Percentiles rank a stretch among this genome's conserved stretches.
Conservation (phyloP, 2,797 vertebrate species). For the Poecilia picta region DNA sequence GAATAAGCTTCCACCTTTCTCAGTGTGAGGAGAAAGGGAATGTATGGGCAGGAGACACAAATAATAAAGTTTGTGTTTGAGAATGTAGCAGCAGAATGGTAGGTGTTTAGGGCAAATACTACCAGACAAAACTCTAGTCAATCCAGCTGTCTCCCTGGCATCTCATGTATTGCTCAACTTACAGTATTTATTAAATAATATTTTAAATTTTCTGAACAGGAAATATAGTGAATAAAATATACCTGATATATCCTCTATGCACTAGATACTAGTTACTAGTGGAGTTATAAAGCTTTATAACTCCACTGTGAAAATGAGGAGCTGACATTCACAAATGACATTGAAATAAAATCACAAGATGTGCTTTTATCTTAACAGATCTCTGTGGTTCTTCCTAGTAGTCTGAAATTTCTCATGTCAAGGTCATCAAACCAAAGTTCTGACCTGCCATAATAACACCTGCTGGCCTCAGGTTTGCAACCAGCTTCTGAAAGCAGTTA, state of each 20-base stretch:
- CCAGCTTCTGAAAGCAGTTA: no score
- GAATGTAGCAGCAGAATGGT: constrained; percentile 7
- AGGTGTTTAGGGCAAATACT: neutral
- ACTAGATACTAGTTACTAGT: neutral
- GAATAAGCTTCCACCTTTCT: constrained; percentile 11
- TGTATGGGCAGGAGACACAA: constrained; percentile 10
- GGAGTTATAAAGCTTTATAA: no score
- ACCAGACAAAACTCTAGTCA: neutral
- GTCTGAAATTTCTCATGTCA: no score
- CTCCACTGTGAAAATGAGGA: no score
- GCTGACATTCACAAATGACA: no score
- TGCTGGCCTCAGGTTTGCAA: no score
- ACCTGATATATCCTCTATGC: neutral
- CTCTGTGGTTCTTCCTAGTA: no score
- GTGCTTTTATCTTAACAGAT: no score
- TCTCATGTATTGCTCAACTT: neutral
- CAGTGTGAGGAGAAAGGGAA: constrained; percentile 28
- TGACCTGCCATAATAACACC: no score
- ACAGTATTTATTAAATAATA: neutral
- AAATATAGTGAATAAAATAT: neutral
- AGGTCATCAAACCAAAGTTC: no score
- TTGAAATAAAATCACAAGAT: no score
- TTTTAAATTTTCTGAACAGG: neutral
- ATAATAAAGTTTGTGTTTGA: constrained; percentile 12
- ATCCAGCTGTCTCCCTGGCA: neutral